These are phyloP conservation scores for Sinocyclocheilus maitianheensis DNA, from an alignment of 2,113 vertebrate species.

Conservation along the genomic window DNA sequence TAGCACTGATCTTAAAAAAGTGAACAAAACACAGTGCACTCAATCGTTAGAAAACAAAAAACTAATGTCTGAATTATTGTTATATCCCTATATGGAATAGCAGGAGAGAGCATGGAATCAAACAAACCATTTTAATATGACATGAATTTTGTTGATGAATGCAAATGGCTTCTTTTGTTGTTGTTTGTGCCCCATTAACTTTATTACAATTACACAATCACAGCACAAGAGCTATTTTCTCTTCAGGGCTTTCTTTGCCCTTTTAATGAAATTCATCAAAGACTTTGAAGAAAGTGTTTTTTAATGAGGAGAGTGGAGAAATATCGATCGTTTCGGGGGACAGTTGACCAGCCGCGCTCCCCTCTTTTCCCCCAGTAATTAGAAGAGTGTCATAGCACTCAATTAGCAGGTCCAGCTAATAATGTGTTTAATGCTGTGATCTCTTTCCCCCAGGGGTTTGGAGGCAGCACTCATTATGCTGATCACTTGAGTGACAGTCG, in stretches of 20 bases:
- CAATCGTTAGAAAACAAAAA: not conserved
- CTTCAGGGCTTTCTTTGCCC: constrained; percentile 27
- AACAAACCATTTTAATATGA: not conserved
- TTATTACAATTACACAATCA: constrained; percentile 30
- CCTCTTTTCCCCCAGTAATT: constrained; percentile 75
- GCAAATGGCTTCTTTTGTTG: not conserved
- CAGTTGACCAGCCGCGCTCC: constrained; percentile 71
- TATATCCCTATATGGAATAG: not conserved
- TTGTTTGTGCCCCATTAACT: constrained; percentile 30
- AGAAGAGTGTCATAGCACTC: constrained; percentile 81
- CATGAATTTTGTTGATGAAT: constrained; percentile 10
- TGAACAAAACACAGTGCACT: not conserved
- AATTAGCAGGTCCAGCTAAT: constrained; percentile 83
- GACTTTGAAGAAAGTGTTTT: constrained; percentile 48
- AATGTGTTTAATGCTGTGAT: constrained; percentile 89
- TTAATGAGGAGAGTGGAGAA: constrained; percentile 51
- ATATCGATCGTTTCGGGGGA: constrained; percentile 71
- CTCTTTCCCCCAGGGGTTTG: constrained; percentile 89
- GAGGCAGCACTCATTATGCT: constrained; percentile 97
- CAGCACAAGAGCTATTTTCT: not conserved
- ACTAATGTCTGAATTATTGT: not conserved
- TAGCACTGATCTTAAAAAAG: not conserved
- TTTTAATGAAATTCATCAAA: constrained; percentile 52
- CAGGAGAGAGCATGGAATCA: not conserved
- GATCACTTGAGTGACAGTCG: constrained; percentile 99